phyloP scores from a whole-genome alignment of 2,888 invertebrate genomes.

The Eremobia ochroleuca region DNA sequence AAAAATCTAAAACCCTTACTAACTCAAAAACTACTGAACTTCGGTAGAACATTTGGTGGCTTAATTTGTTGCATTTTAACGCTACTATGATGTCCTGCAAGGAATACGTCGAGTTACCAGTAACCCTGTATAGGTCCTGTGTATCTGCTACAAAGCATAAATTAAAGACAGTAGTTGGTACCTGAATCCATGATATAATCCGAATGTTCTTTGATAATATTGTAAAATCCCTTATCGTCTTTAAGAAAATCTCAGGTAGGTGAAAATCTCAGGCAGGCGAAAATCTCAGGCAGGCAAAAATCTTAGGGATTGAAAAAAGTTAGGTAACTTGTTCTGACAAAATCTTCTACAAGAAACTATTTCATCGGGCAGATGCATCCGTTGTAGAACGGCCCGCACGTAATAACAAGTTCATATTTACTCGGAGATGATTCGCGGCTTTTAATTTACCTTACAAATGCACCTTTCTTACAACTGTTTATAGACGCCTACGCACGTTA shows the following conservation, averaged over 20 bases:
- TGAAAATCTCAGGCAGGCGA: too few species aligned
- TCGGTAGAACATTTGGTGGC: too few species aligned
- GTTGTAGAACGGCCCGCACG: conserved; percentile 53
- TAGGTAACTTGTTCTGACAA: neutral
- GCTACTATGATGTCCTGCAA: too few species aligned
- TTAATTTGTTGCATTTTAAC: too few species aligned
- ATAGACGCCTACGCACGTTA: conserved; percentile 55
- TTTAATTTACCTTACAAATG: conserved; percentile 68
- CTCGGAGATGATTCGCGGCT: conserved; percentile 65
- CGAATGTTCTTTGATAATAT: neutral
- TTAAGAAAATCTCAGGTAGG: too few species aligned
- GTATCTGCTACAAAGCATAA: neutral
- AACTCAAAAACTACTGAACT: too few species aligned
- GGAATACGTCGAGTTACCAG: too few species aligned
- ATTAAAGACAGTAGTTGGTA: neutral
- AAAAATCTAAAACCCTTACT: too few species aligned
- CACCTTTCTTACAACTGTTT: conserved; percentile 67
- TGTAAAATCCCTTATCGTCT: neutral
- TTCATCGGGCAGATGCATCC: conserved; percentile 1
- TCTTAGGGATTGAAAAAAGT: too few species aligned
- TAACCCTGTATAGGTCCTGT: neutral
- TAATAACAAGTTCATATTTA: conserved; percentile 62
- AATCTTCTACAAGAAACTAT: neutral
- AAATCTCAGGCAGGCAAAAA: neutral
- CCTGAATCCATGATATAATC: neutral